Percentiles rank a stretch among this genome's conserved stretches.
Conservation (phyloP, 1,140 invertebrate species). For the Aphis gossypii region DNA sequence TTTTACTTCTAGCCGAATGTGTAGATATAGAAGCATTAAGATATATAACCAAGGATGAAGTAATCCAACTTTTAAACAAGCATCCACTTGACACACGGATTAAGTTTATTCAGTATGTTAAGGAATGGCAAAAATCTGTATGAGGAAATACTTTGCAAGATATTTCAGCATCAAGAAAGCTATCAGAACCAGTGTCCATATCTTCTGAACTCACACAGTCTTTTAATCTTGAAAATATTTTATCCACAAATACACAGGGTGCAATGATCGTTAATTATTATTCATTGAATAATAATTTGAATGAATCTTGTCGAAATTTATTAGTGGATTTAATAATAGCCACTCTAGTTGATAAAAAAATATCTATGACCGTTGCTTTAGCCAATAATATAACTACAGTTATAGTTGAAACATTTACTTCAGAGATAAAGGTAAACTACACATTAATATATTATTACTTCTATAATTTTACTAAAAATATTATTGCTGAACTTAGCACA, state of each 20-base stretch:
- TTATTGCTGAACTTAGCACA: too few species aligned
- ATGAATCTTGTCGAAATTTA: neutral
- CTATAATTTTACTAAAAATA: too few species aligned
- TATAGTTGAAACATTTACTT: too few species aligned
- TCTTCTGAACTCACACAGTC: neutral
- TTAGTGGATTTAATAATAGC: too few species aligned
- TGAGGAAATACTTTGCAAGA: neutral
- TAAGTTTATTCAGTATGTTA: neutral
- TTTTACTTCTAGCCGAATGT: neutral
- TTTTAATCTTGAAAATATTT: neutral
- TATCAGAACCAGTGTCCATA: neutral
- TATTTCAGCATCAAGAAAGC: too few species aligned
- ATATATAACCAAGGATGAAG: neutral
- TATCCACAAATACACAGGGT: neutral
- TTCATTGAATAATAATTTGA: neutral
- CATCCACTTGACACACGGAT: neutral
- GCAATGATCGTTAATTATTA: neutral
- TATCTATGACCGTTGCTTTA: too few species aligned
- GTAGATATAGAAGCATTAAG: neutral
- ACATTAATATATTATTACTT: too few species aligned
- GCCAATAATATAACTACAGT: too few species aligned
- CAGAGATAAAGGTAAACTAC: too few species aligned
- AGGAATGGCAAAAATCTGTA: neutral
- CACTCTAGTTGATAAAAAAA: too few species aligned
- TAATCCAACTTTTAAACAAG: neutral